Base-by-base conservation (phyloP, 2,888 invertebrate genomes). In the Lampropteryx suffumata region DNA sequence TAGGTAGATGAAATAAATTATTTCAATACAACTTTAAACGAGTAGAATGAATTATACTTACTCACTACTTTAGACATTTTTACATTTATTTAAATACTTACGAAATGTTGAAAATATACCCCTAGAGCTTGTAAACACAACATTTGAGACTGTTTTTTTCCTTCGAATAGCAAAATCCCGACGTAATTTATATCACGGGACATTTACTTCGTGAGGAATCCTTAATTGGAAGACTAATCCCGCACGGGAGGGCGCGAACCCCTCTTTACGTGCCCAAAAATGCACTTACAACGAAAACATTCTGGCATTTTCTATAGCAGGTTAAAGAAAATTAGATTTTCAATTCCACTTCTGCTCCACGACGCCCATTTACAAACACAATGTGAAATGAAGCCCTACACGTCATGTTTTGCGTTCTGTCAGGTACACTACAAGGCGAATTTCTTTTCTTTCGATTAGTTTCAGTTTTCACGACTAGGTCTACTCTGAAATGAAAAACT, bases 141-240 rank as follows among this genome's bases (percentile, higher is more conserved):
- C n/a, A 37, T 14, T 36, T 43, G 29, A 29, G 8, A 36, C 5
- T 30, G 30, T 14, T 35, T 34, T 48, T 60, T 59, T 55, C 39
- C 35, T 14, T 28, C 10, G n/a, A 14, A 46, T 30, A 11, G 32
- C 36, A 37, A 44, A 63, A 62, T 65, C 61, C 61, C 61, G 50
- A 58, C 47, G 63, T 67, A 69, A 72, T 71, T 72, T 74, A 70
- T 65, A 62, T 66, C 54, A 58, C 41, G 55, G 51, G 53, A 54
- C 57, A 41, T 60, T 64, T 61, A 59, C 57, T 53, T 56, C 62
- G 62, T 64, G 63, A 57, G 64, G 61, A 61, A 54, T 57, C 55
- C 51, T 65, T 70, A 76, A 74, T 73, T 70, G 66, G 65, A 61
- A 61, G 59, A 59, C 59, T 64, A 64, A 68, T 61, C 67, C 64